Conservation (phyloP, 2,888 invertebrate genomes). For the Dysmachus trigonus region DNA sequence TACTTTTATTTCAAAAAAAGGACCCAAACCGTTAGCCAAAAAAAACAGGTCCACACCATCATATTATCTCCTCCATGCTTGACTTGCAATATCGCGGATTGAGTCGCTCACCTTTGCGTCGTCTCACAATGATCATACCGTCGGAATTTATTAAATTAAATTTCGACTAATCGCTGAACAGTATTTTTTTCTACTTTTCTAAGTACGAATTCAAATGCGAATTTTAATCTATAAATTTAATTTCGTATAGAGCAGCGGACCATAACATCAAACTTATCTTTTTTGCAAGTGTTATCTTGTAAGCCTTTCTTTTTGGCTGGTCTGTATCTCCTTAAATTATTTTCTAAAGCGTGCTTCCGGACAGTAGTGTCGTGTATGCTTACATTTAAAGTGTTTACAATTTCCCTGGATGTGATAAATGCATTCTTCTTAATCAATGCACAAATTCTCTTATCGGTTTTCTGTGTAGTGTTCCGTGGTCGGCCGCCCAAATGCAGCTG, state of each 20-base stretch:
- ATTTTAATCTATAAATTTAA: slow-evolving; percentile 6
- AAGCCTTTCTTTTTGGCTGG: slow-evolving; percentile 32
- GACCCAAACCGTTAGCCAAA: slow-evolving; percentile 13
- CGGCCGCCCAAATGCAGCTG: slow-evolving; percentile 27
- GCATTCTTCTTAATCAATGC: neutral
- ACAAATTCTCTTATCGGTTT: neutral
- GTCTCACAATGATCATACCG: slow-evolving; percentile 14
- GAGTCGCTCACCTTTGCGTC: neutral
- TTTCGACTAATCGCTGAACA: slow-evolving; percentile 41
- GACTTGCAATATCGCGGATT: slow-evolving; percentile 20
- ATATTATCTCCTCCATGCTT: too few relatives aligned
- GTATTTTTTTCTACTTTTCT: slow-evolving; percentile 42
- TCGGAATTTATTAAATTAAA: slow-evolving; percentile 40
- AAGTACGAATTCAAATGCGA: slow-evolving; percentile 40
- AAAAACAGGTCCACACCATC: slow-evolving; percentile 41
- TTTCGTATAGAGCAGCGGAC: neutral
- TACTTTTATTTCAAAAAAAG: slow-evolving; percentile 6
- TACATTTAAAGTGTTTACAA: slow-evolving; percentile 6
- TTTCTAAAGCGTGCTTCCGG: slow-evolving; percentile 9
- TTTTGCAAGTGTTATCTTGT: slow-evolving; percentile 22
- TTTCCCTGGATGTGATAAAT: slow-evolving; percentile 23
- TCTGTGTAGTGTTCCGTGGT: slow-evolving; percentile 22
- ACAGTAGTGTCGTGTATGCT: neutral
- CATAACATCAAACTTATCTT: neutral
- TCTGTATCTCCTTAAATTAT: slow-evolving; percentile 30